Evolutionary conservation across 2,888 invertebrate species (phyloP), one percentile per base, ranked within the genome.

Genomic region (Augochlorella aurata): DNA sequence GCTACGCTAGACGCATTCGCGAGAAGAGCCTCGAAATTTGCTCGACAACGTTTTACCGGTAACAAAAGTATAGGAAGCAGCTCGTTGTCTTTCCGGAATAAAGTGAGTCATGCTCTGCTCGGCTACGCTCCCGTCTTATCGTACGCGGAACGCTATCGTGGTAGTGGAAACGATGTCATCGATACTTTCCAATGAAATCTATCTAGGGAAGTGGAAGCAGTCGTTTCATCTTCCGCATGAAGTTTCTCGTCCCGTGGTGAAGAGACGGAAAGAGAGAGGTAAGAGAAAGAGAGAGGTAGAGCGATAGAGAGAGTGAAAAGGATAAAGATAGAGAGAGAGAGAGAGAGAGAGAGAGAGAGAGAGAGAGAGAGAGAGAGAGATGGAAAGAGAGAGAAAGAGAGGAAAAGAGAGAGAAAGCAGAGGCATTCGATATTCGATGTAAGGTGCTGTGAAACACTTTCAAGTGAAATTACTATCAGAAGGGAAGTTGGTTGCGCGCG

Each of bases 131-230:
- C 58, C 21, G 50, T 68, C 44, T 61, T 70, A 24, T 24, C 75
- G 74, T 77, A 24, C 68, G 50, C 74, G 71, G 83, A 87, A 76
- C 66, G 47, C 44, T 74, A 21, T 54, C 52, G 72, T 78, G 81
- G 78, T 61, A 74, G 77, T 44, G 67, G 69, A 78, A 83, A 84
- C 72, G 73, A 73, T 68, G 85, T 80, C 83, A 83, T 82, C 82
- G 88, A 86, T 88, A 85, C 85, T 80, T 83, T 66, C 50, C 80
- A 68, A 68, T 67, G 82, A 82, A 85, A 86, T 86, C 81, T 85
- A 80, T 52, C 83, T 75, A 54, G 72, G 82, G 75, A 85, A 83
- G 72, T 83, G 80, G 83, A 85, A 88, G 78, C 80, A 82, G 74
- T 74, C 80, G 80, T 86, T 86, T 88, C 86, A 72, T 84, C 73